Evolutionary conservation across 1,140 invertebrate species (phyloP), one percentile per base, ranked within the genome.

Genomic region (Scaptomyza hsui): DNA sequence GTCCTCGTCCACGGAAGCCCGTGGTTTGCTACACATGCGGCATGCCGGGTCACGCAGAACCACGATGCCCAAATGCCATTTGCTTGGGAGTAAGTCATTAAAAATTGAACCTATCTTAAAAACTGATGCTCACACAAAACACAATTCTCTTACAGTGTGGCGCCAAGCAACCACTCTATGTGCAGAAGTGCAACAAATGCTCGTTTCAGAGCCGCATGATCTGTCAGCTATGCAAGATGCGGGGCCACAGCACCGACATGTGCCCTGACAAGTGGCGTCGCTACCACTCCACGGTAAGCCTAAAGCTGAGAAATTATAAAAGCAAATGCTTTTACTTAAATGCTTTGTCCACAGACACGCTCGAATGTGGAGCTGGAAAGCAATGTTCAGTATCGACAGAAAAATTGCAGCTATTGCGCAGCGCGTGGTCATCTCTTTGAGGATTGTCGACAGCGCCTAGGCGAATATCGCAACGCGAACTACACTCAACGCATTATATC

Each of bases 191-290:
- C 80, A 93, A 93, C 73, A 94, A 93, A 59, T 95, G 95, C 70
- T 91, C 92, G 18, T 91, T 92, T 41, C 94, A 94, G 82, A 77
- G 81, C 24, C 91, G 85, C 13, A 62, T 93, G 0, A 77, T 80
- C 16, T 95, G 95, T 71, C 88, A 89, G 16, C 91, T 93, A 68
- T 95, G 95, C 73, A 92, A 92, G 61, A 92, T 93, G 68, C 57
- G 74, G 19, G 95, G 95, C 2, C 95, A 95, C 77, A 89, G 89
- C 4, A 69, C 80, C n/a, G 90, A 92, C 1, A 85, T 92, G 72
- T 95, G 95, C 78, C 95, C 95, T 1, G 94, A 95, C 89, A 90
- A 94, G 35, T 95, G 95, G 95, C 92, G 95, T 47, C 92, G 94
- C 37, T 95, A 94, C 90, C 94, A 95, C 75, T 93, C 93, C 48